A percentile compares a stretch with the other conserved stretches of the same genome.
These are phyloP conservation scores for Sorex maritimensis DNA, from an alignment of 2,797 vertebrate species.

Conservation along the genomic window DNA sequence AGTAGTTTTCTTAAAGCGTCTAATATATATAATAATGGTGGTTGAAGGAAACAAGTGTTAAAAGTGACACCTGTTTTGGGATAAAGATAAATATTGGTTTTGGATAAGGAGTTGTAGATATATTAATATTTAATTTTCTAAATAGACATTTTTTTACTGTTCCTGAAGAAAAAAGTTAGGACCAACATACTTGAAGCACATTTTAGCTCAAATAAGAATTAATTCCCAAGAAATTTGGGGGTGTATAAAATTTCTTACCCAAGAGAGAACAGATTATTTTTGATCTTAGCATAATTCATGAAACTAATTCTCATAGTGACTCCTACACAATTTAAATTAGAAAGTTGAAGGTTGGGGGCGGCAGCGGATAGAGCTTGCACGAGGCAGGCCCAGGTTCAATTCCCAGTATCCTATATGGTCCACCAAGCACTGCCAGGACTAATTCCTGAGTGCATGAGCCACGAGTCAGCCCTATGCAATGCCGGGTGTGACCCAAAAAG, in stretches of 20 bases:
- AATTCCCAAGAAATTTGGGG: not conserved
- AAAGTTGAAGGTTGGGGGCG: conserved; percentile 21
- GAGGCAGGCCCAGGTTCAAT: too few species aligned
- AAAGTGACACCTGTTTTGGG: not conserved
- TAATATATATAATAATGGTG: not conserved
- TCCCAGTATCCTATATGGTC: too few species aligned
- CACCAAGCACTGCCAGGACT: too few species aligned
- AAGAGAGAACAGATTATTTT: not conserved
- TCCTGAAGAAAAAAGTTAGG: not conserved
- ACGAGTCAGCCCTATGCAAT: too few species aligned
- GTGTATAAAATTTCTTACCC: not conserved
- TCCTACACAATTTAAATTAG: conserved; percentile 28
- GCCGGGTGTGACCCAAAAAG: too few species aligned
- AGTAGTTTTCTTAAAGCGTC: not conserved
- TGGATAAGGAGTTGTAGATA: not conserved
- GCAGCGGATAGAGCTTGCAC: not conserved
- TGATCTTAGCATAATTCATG: not conserved
- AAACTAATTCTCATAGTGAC: not conserved
- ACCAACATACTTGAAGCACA: too few species aligned
- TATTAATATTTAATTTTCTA: too few species aligned
- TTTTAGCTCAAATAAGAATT: too few species aligned
- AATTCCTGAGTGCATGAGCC: too few species aligned
- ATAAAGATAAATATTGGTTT: not conserved
- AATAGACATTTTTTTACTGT: not conserved
- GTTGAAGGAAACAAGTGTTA: not conserved